Conservation (phyloP, 2,888 invertebrate genomes). For the Eilema depressum region DNA sequence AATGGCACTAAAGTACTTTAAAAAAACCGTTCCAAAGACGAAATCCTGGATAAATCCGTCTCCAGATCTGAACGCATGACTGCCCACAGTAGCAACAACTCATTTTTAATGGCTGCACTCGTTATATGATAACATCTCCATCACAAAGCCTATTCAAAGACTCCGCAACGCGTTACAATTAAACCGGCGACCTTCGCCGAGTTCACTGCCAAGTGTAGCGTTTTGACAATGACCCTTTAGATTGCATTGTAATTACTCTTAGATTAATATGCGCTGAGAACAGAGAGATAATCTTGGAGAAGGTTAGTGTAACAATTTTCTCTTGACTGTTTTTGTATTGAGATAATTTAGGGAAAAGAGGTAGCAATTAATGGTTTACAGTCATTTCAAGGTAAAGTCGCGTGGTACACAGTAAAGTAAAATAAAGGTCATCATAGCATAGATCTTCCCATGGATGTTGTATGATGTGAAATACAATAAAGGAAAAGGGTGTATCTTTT, state of each 20-base stretch:
- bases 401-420: not conserved
- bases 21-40: not conserved
- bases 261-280: not conserved
- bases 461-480: not conserved
- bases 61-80: conserved; percentile 10
- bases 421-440: not conserved
- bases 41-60: not conserved
- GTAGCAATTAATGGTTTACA: not conserved
- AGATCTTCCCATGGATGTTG: not conserved
- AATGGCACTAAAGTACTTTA: not conserved
- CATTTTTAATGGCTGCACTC: conserved; percentile 35
- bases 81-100: conserved; percentile 6
- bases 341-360: not conserved
- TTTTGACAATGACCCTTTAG: conserved; percentile 52
- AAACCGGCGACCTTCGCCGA: conserved; percentile 56
- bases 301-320: not conserved
- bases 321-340: not conserved
- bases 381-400: not conserved
- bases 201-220: conserved; percentile 66
- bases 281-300: not conserved
- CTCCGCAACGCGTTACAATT: conserved; percentile 45
- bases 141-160: conserved; percentile 39
- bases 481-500: not conserved
- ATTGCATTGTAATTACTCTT: conserved; percentile 12
- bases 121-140: conserved; percentile 41